Conservation (phyloP, 1,140 invertebrate genomes). For the Panonychus citri region DNA sequence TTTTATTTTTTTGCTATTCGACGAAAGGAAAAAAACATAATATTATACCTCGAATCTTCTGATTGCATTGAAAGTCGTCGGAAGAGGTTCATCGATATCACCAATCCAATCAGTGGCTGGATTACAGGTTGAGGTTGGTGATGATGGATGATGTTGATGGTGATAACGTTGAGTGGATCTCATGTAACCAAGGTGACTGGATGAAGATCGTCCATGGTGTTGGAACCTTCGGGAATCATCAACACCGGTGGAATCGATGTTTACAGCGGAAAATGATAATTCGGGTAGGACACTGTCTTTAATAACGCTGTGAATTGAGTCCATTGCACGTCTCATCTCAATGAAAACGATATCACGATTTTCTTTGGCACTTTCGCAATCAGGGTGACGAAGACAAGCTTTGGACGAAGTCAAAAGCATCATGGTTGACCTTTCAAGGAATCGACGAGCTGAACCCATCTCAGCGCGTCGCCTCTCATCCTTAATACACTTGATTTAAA, state of each 20-base stretch:
- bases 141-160: neutral
- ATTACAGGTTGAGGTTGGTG: slow-evolving; percentile 2
- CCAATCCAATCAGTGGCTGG: slow-evolving; percentile 22
- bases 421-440: slow-evolving; percentile 89
- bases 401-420: slow-evolving; percentile 91
- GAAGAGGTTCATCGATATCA: slow-evolving; percentile 36
- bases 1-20: neutral
- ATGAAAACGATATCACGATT: slow-evolving; percentile 83
- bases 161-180: too few species aligned
- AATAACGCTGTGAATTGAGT: slow-evolving; percentile 89
- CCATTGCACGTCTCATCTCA: slow-evolving; percentile 87
- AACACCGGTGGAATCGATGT: slow-evolving; percentile 10
- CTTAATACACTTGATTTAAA: slow-evolving; percentile 27
- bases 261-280: slow-evolving; percentile 22
- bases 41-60: slow-evolving; percentile 42
- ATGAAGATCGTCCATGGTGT: neutral
- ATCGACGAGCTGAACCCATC: slow-evolving; percentile 77
- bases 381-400: slow-evolving; percentile 75
- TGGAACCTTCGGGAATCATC: neutral
- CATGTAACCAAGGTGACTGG: neutral
- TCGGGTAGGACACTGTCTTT: slow-evolving; percentile 60
- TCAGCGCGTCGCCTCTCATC: slow-evolving; percentile 81
- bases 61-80: slow-evolving; percentile 50
- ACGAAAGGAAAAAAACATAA: neutral
- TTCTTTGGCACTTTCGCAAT: slow-evolving; percentile 68